phyloP scores from a whole-genome alignment of 2,113 vertebrate genomes.

The Mellivora capensis region DNA sequence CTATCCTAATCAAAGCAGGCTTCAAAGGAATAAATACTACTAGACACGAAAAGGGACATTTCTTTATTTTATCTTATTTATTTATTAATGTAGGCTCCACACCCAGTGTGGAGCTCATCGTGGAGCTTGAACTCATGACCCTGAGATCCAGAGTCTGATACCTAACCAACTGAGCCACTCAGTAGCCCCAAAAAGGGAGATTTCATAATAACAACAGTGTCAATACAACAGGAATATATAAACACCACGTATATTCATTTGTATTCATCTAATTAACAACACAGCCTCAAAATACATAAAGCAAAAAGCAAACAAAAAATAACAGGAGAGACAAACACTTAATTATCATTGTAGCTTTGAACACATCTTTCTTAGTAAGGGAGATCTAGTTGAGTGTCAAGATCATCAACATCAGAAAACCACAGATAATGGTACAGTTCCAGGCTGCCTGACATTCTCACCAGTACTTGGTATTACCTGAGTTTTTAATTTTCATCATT shows the following conservation, averaged over 20 bases:
- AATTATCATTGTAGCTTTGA: not conserved
- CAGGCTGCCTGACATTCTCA: not conserved
- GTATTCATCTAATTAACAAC: not conserved
- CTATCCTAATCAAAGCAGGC: not conserved
- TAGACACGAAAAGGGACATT: not conserved
- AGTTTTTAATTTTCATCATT: not conserved
- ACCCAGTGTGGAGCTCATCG: no score
- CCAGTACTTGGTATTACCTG: not conserved
- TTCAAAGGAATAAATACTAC: not conserved
- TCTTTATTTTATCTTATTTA: no score
- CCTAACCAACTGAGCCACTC: not conserved
- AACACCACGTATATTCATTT: not conserved
- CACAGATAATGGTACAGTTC: not conserved
- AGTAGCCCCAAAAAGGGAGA: not conserved
- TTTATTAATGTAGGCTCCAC: no score
- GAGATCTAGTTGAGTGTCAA: not conserved
- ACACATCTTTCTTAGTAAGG: not conserved
- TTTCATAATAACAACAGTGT: not conserved
- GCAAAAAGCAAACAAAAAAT: not conserved
- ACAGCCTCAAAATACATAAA: not conserved
- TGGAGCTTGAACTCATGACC: not conserved
- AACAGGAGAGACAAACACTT: not conserved
- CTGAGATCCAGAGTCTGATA: not conserved
- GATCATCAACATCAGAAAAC: not conserved
- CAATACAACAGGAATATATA: not conserved